Conservation (phyloP, 2,113 vertebrate species). For the Aspiorhynchus laticeps region DNA sequence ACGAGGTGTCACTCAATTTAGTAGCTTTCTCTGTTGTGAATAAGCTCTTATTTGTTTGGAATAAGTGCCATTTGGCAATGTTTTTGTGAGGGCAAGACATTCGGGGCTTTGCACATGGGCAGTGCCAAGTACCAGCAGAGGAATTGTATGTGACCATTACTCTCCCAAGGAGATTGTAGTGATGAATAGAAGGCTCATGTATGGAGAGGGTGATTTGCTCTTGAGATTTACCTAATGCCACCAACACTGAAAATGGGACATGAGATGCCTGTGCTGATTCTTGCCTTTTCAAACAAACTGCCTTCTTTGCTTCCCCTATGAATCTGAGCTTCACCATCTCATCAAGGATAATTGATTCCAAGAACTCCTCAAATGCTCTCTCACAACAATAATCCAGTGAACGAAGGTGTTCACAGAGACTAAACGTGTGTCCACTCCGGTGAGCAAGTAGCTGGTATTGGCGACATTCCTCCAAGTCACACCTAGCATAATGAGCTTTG, state of each 20-base stretch:
- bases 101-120: conserved; percentile 13
- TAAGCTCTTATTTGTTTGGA: conserved; percentile 10
- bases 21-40: neutral
- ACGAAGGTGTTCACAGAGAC: conserved; percentile 30
- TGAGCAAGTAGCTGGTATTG: conserved; percentile 23
- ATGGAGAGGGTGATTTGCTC: conserved; percentile 14
- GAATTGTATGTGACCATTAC: conserved; percentile 22
- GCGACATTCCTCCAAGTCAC: neutral
- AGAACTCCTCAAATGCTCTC: neutral
- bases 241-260: conserved; percentile 35
- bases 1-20: neutral
- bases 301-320: conserved; percentile 32
- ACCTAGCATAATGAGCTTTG: neutral
- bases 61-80: conserved; percentile 33
- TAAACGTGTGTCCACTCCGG: conserved; percentile 17
- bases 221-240: neutral
- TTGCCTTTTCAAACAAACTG: conserved; percentile 30
- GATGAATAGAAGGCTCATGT: neutral
- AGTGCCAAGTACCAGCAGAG: conserved; percentile 15
- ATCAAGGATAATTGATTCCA: neutral
- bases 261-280: conserved; percentile 1
- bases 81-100: conserved; percentile 35
- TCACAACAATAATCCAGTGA: conserved; percentile 33
- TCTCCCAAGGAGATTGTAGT: conserved; percentile 30
- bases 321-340: conserved; percentile 6